These are phyloP conservation scores for Toxotes chatareus DNA, from an alignment of 2,113 vertebrate species.

Conservation along the genomic window DNA sequence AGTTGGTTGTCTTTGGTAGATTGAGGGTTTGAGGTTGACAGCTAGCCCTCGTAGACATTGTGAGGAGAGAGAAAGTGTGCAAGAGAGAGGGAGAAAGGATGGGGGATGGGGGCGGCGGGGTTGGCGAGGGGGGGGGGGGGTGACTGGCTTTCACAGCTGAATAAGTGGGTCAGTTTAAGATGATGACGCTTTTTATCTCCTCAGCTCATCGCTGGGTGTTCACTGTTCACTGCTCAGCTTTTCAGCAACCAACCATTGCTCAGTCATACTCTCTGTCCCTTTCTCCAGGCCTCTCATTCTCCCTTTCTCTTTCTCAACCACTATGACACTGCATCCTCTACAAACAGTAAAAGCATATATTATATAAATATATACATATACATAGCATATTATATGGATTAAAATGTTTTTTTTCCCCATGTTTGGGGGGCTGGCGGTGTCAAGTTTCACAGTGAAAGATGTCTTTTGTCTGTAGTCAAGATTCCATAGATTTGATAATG, in stretches of 20 bases:
- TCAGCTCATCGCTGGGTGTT: constrained; percentile 58
- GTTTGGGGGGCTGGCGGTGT: neutral
- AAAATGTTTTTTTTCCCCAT: neutral
- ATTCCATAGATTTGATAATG: neutral
- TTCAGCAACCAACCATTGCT: constrained; percentile 47
- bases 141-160: constrained; percentile 68
- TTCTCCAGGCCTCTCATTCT: neutral
- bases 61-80: constrained; percentile 6
- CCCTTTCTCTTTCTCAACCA: neutral
- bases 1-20: constrained; percentile 40
- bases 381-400: neutral
- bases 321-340: neutral
- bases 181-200: constrained; percentile 70
- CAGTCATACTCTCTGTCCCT: neutral
- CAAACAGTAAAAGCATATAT: neutral
- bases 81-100: constrained; percentile 1
- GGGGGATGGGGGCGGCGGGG: constrained; percentile 1
- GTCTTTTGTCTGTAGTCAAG: neutral
- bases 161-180: constrained; percentile 81
- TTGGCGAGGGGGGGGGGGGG: constrained; percentile 30
- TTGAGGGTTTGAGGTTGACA: constrained; percentile 43
- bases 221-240: constrained; percentile 55
- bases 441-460: neutral
- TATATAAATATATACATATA: too few species aligned
- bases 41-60: constrained; percentile 27